Evolutionary conservation across 1,140 invertebrate genomes (phyloP), one percentile per base, ranked within the genome.

Genomic region (Danaus melanippus): DNA sequence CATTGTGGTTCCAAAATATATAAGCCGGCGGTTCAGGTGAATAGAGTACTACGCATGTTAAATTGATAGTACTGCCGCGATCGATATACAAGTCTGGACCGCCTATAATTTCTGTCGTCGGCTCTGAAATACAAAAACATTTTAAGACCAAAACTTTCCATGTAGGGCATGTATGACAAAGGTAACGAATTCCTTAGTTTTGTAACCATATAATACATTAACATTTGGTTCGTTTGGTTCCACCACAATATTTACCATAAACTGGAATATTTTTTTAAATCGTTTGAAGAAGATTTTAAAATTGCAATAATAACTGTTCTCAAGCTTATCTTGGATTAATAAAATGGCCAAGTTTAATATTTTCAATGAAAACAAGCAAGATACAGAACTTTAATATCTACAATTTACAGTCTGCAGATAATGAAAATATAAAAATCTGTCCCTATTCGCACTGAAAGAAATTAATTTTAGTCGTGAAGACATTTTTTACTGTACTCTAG

Each of bases 1-100:
- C 91, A 85, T 96, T 95, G 84, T 95, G 94, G 88, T 95, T 95
- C 94, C 94, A 97, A 86, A 95, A 96, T 76, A 97, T 96, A 84
- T 95, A 97, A 45, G 94, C 93, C 42, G 96, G 96, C 52, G 95
- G 94, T 76, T 97, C 95, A 10, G 96, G 95, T 71, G 94, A 96
- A 76, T 95, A 94, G 49, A 93, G 88, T 58, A 97, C 94, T 54
- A 96, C 92, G 85, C 96, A 97, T 45, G 96, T 97, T 60, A 97
- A 89, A 88, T 97, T 97, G 84, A 97, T 97, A 67, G 95, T 96
- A 76, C 95, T 96, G 49, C 95, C 95, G 56, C 93, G 90, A 87
- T 96, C 94, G 71, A 97, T 96, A 87, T 94, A 96, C 65, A 97
- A 89, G 81, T 97, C 95, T 40, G 95, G 94, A 45, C 93, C 94